Evolutionary conservation across 2,888 invertebrate species (phyloP).

Genomic region (Nemotelus nigrinus): DNA sequence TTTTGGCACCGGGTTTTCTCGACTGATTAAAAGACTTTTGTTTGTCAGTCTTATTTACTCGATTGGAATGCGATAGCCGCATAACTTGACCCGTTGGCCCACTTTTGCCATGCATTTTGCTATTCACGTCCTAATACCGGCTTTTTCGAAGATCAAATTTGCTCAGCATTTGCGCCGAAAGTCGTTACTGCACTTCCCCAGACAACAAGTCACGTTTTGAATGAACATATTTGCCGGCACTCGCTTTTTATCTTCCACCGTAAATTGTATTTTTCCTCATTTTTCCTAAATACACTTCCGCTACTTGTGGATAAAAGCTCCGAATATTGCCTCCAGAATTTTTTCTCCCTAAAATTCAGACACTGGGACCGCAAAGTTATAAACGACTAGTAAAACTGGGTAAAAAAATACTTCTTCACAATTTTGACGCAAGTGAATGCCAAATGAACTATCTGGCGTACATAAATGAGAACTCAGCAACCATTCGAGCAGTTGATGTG

Average conservation of each 20-base stretch:
- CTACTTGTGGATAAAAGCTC: background rate
- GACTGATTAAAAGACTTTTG: background rate
- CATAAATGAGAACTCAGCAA: background rate
- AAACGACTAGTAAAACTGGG: background rate
- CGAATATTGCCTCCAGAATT: slow-evolving; percentile 23
- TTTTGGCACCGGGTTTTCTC: background rate
- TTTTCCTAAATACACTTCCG: background rate
- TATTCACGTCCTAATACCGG: slow-evolving; percentile 3
- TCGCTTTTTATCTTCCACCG: background rate
- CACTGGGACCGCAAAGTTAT: background rate
- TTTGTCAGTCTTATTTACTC: background rate
- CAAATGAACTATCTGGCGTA: background rate
- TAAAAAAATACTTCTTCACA: background rate
- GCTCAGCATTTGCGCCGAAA: background rate
- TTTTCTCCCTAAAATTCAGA: background rate
- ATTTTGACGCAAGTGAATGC: slow-evolving; percentile 25
- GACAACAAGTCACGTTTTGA: background rate
- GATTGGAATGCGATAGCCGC: slow-evolving; percentile 21
- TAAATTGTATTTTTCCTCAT: too few species aligned
- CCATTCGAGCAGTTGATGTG: background rate
- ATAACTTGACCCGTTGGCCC: slow-evolving; percentile 15
- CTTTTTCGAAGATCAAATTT: background rate
- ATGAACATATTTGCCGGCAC: background rate
- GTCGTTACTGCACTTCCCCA: slow-evolving; percentile 3
- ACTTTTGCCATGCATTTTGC: slow-evolving; percentile 35